A percentile compares a stretch with the other conserved stretches of the same genome.
These are phyloP conservation scores for Melanerpes aurifrons DNA, from an alignment of 2,113 vertebrate species.

Conservation along the genomic window DNA sequence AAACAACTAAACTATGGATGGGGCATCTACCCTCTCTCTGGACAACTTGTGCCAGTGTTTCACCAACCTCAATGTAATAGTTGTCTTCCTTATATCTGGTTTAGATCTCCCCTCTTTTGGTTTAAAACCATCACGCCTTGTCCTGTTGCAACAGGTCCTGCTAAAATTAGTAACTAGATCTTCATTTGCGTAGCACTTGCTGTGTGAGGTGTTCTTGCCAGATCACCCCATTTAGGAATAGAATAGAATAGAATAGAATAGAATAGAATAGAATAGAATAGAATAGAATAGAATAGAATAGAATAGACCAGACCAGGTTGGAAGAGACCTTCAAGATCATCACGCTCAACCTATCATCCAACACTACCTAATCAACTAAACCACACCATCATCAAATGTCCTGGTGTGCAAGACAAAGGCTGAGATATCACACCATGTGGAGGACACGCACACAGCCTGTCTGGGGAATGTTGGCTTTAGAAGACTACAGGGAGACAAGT, in stretches of 20 bases:
- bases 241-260: too few relatives aligned
- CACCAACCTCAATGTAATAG: background rate
- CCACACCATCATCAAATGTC: background rate
- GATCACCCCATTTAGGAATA: background rate
- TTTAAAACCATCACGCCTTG: background rate
- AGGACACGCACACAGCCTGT: fast-evolving
- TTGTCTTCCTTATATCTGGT: too few relatives aligned
- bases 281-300: too few relatives aligned
- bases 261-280: too few relatives aligned
- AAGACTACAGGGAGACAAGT: background rate
- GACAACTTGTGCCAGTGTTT: background rate
- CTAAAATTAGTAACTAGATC: background rate
- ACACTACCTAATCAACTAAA: too few relatives aligned
- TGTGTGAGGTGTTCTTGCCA: background rate
- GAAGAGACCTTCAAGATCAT: too few relatives aligned
- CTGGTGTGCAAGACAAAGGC: fast-evolving
- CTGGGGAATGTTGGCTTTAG: background rate
- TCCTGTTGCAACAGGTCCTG: background rate
- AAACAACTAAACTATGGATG: background rate
- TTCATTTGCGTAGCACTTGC: fast-evolving
- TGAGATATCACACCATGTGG: fast-evolving
- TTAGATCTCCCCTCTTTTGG: background rate
- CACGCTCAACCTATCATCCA: too few relatives aligned
- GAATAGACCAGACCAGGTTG: too few relatives aligned
- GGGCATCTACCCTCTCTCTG: background rate